phyloP scores from a whole-genome alignment of 2,113 vertebrate species.

The Plectropomus leopardus region DNA sequence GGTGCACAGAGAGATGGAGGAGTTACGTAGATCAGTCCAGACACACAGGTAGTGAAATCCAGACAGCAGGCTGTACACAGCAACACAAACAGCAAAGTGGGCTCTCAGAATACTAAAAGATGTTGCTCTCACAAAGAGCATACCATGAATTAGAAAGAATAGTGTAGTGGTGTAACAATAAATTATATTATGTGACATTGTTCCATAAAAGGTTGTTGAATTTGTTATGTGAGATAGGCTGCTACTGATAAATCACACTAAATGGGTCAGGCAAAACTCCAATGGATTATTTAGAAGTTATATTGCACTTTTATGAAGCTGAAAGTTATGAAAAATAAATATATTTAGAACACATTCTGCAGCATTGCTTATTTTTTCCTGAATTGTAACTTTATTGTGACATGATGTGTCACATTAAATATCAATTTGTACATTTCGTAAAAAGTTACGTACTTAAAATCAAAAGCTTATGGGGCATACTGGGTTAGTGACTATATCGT shows the following conservation, averaged over 20 bases:
- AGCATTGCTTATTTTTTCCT: too few species aligned
- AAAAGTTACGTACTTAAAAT: too few species aligned
- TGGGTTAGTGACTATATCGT: too few species aligned
- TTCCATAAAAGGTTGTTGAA: neutral
- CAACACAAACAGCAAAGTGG: slow-evolving; percentile 18
- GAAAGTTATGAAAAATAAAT: neutral
- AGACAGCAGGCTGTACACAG: slow-evolving; percentile 23
- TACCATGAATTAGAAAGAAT: neutral
- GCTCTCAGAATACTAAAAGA: slow-evolving; percentile 27
- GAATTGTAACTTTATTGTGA: neutral
- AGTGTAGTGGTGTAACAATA: neutral
- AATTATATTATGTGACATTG: neutral
- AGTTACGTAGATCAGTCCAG: slow-evolving; percentile 46
- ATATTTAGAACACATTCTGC: neutral
- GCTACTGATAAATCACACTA: slow-evolving; percentile 5
- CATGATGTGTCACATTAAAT: too few species aligned
- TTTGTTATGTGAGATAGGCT: neutral
- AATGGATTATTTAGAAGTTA: neutral
- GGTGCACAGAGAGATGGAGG: slow-evolving; percentile 46
- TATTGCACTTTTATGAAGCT: neutral
- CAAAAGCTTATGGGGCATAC: too few species aligned
- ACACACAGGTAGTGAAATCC: slow-evolving; percentile 40
- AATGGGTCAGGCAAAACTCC: neutral
- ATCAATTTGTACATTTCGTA: too few species aligned
- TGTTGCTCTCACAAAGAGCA: neutral